These are phyloP conservation scores for Pseudopipra pipra DNA, from an alignment of 2,113 vertebrate genomes.

Conservation along the genomic window DNA sequence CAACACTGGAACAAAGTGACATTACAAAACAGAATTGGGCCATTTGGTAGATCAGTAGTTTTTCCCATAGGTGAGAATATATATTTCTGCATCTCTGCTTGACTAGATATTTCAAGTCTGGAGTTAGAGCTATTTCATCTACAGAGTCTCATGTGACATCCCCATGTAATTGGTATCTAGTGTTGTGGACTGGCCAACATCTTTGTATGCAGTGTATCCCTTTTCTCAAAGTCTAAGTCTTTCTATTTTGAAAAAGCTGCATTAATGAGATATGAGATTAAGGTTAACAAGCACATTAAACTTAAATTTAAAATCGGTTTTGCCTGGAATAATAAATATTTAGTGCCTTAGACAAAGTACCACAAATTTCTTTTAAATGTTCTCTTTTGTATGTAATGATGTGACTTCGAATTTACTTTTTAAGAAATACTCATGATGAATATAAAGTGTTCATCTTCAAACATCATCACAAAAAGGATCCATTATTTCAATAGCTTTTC, in stretches of 20 bases:
- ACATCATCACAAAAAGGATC: neutral
- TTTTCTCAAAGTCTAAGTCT: neutral
- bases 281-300: neutral
- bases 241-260: neutral
- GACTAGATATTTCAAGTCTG: neutral
- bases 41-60: neutral
- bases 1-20: neutral
- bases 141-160: accelerated
- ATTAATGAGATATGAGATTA: neutral
- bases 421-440: neutral
- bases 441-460: conserved; percentile 8
- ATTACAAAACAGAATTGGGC: neutral
- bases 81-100: neutral
- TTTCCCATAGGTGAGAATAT: neutral
- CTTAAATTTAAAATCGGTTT: neutral
- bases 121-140: neutral
- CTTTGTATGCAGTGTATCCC: accelerated
- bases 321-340: neutral
- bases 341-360: neutral
- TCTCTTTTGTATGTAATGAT: neutral
- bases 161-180: too few relatives aligned
- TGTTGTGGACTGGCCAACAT: neutral
- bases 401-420: conserved; percentile 37
- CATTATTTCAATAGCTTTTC: conserved; percentile 9
- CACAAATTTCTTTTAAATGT: conserved; percentile 1